Percentiles rank a stretch among this genome's conserved stretches.
Evolutionary conservation across 2,888 invertebrate genomes (phyloP).

Genomic region (Prosapia bicincta): DNA sequence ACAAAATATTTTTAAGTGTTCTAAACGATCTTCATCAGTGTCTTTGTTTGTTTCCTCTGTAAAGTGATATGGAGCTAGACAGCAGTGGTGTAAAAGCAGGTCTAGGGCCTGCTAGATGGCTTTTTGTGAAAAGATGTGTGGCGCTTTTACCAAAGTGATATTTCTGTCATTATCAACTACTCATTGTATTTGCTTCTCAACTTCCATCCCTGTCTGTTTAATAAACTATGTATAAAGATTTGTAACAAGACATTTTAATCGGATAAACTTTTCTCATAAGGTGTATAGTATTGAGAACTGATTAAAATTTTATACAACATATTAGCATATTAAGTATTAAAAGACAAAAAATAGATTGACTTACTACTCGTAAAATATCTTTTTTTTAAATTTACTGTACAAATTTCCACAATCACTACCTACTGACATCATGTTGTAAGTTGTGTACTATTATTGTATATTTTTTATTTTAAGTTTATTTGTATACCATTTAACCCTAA

Average conservation of each 20-base stretch:
- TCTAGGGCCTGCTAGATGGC: too few species aligned
- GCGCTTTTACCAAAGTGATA: too few species aligned
- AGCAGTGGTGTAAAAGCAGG: too few species aligned
- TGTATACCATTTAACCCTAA: neutral
- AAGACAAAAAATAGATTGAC: neutral
- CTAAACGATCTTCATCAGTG: too few species aligned
- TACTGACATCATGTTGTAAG: neutral
- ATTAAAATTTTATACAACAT: neutral
- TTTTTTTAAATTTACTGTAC: neutral
- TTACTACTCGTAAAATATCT: neutral
- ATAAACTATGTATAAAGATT: too few species aligned
- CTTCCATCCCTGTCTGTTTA: too few species aligned
- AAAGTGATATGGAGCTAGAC: too few species aligned
- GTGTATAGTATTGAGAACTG: neutral
- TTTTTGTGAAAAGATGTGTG: too few species aligned
- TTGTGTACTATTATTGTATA: neutral
- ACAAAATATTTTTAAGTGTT: too few species aligned
- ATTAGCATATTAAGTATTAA: neutral
- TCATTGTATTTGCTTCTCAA: too few species aligned
- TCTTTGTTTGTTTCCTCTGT: too few species aligned
- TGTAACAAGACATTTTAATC: neutral
- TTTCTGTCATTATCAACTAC: too few species aligned
- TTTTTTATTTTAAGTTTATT: neutral
- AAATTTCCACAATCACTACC: neutral
- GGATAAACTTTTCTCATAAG: neutral